These are phyloP conservation scores for Clytia hemisphaerica DNA, from an alignment of 30 jellyfish, hydroid and myxozoan species.

Conservation along the genomic window DNA sequence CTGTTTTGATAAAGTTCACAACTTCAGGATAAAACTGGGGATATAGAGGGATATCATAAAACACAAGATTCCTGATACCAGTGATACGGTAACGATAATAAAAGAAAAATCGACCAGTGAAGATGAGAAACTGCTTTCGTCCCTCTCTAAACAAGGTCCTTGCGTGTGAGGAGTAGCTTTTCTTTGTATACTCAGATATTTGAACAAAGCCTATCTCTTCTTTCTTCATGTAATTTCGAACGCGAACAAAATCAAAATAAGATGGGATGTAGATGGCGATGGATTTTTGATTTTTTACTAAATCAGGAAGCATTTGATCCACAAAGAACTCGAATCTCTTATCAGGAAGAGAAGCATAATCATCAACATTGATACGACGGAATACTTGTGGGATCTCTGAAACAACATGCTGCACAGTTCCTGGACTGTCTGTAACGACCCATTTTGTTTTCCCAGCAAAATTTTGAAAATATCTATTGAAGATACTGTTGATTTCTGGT, in stretches of 20 bases:
- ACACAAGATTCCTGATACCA: slow-evolving; percentile 74
- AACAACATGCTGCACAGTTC: slow-evolving; percentile 70
- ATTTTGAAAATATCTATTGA: slow-evolving; percentile 57
- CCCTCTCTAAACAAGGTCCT: slow-evolving; percentile 56
- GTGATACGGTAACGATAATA: slow-evolving; percentile 56
- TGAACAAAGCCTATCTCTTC: slow-evolving; percentile 68
- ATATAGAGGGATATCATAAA: slow-evolving; percentile 86
- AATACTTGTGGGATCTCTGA: slow-evolving; percentile 78
- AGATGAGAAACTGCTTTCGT: slow-evolving; percentile 62
- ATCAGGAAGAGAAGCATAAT: background rate
- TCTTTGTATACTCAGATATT: slow-evolving; percentile 89
- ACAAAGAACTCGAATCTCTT: too few relatives aligned
- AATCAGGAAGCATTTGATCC: too few relatives aligned
- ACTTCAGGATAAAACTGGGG: slow-evolving; percentile 86
- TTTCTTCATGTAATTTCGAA: slow-evolving; percentile 73
- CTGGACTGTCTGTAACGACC: slow-evolving; percentile 30
- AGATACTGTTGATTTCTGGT: slow-evolving; percentile 78
- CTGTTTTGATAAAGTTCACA: slow-evolving; percentile 59
- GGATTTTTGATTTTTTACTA: too few relatives aligned
- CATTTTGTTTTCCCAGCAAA: slow-evolving; percentile 73
- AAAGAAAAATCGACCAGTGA: slow-evolving; percentile 64
- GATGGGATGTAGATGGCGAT: slow-evolving; percentile 87
- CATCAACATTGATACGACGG: background rate
- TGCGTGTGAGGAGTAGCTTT: slow-evolving; percentile 76
- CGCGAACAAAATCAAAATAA: slow-evolving; percentile 90